Evolutionary conservation across 2,113 vertebrate species (phyloP).

Genomic region (Dendropsophus ebraccatus): DNA sequence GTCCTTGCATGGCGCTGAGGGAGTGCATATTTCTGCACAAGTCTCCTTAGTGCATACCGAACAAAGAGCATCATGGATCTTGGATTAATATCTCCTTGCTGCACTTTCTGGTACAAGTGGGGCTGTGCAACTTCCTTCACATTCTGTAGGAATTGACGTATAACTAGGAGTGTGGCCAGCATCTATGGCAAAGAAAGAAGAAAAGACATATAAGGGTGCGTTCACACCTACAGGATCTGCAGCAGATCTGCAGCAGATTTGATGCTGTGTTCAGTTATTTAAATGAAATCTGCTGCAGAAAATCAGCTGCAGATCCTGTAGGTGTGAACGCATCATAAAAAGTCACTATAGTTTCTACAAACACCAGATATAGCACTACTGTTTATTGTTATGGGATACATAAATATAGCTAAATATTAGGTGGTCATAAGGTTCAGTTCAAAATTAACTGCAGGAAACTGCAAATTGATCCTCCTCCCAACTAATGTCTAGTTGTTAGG

Average conservation of each 20-base stretch:
- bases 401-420: background rate
- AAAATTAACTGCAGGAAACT: background rate
- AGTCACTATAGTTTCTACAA: background rate
- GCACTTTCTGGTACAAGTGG: constrained; percentile 87
- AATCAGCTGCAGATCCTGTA: too few relatives aligned
- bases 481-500: background rate
- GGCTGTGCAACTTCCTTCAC: constrained; percentile 93
- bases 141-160: constrained; percentile 95
- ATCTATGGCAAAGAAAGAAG: constrained; percentile 77
- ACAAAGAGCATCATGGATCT: constrained; percentile 76
- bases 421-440: background rate
- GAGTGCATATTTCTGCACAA: constrained; percentile 71
- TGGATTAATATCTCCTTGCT: constrained; percentile 82
- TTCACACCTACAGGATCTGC: too few relatives aligned
- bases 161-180: constrained; percentile 95
- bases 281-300: too few relatives aligned
- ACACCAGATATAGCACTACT: background rate
- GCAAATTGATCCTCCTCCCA: background rate
- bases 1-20: constrained; percentile 67
- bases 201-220: too few relatives aligned
- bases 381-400: background rate
- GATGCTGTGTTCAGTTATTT: too few relatives aligned
- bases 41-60: constrained; percentile 72
- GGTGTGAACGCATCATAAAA: too few relatives aligned
- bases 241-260: too few relatives aligned